These are phyloP conservation scores for Tupaia chinensis DNA, from an alignment of 2,113 vertebrate species.

Conservation along the genomic window DNA sequence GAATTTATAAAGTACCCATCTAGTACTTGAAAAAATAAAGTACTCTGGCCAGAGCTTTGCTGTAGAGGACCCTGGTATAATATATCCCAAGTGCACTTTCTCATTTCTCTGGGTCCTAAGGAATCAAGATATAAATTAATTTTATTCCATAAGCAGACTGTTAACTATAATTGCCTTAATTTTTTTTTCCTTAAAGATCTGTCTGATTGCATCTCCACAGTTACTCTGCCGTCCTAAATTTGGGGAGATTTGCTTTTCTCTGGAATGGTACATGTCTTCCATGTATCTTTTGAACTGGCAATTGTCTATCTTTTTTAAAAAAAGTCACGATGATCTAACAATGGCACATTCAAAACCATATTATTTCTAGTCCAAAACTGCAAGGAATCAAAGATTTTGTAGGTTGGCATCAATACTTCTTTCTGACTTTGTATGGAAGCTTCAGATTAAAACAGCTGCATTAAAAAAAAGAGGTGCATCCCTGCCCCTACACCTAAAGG, in stretches of 20 bases:
- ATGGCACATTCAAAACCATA: conserved; percentile 72
- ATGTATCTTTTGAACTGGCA: conserved; percentile 67
- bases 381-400: conserved; percentile 61
- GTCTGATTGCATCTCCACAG: background rate
- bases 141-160: conserved; percentile 53
- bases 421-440: conserved; percentile 69
- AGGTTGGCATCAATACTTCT: conserved; percentile 63
- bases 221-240: conserved; percentile 68
- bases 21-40: conserved; percentile 67
- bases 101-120: conserved; percentile 66
- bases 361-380: conserved; percentile 57
- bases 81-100: conserved; percentile 75
- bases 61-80: conserved; percentile 31
- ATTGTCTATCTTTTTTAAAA: conserved; percentile 37
- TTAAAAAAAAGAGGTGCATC: conserved; percentile 42
- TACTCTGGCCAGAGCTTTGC: conserved; percentile 38
- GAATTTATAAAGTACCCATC: conserved; percentile 49
- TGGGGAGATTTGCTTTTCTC: conserved; percentile 16
- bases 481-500: conserved; percentile 2
- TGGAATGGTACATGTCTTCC: conserved; percentile 66
- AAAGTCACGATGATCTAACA: conserved; percentile 69
- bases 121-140: conserved; percentile 62
- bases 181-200: conserved; percentile 14
- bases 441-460: conserved; percentile 55
- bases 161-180: conserved; percentile 71